These are phyloP conservation scores for Drosophila nebulosa DNA, from an alignment of 1,140 invertebrate species.

Conservation along the genomic window DNA sequence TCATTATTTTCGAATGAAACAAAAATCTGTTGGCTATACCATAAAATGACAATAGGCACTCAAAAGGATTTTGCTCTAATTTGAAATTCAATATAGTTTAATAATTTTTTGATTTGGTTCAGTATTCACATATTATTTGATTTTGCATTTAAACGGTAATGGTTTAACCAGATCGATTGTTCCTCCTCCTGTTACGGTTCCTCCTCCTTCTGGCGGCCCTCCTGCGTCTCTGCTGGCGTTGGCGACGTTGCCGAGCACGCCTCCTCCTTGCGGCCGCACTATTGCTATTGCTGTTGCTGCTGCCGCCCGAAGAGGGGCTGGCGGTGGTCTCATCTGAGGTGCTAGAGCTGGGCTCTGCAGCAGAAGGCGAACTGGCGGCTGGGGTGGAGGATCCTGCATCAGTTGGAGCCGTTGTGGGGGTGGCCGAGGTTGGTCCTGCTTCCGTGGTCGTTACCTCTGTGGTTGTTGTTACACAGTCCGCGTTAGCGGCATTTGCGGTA, in stretches of 20 bases:
- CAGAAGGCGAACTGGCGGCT: neutral
- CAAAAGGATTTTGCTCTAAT: too few relatives aligned
- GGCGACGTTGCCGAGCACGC: constrained; percentile 8
- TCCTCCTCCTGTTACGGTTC: constrained; percentile 16
- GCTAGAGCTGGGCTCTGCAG: neutral
- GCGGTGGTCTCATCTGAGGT: neutral
- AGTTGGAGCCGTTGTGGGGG: neutral
- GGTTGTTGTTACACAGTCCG: constrained; percentile 10
- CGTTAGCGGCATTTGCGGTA: neutral
- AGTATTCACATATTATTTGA: neutral
- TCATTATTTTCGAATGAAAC: too few relatives aligned
- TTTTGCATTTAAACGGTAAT: neutral
- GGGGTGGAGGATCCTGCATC: neutral
- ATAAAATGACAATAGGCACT: too few relatives aligned
- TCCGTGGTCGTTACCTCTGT: constrained; percentile 4
- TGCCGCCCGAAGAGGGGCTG: neutral
- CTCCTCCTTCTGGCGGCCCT: constrained; percentile 7
- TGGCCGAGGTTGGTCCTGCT: neutral
- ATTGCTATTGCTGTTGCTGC: neutral
- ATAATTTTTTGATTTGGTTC: neutral
- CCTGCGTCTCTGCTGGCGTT: constrained; percentile 17
- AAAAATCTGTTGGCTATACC: too few relatives aligned
- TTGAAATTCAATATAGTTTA: too few relatives aligned
- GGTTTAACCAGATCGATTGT: neutral
- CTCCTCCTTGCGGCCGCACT: neutral